Evolutionary conservation across 2,113 vertebrate species (phyloP), one percentile per base, ranked within the genome.

Genomic region (Aramus guarauna): DNA sequence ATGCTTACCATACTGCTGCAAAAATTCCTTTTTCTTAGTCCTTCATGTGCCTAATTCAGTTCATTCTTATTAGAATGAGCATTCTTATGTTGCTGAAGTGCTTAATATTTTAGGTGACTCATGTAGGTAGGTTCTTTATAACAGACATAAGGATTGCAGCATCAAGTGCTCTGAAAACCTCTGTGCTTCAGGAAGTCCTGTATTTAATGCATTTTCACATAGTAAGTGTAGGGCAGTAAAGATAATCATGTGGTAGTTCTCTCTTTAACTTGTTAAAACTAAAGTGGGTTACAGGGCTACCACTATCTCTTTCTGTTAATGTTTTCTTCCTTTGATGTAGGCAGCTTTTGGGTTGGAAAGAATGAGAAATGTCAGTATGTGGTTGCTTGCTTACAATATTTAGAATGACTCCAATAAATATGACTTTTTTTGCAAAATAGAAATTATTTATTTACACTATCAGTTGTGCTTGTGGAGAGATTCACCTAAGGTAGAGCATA

Each of bases 371-470:
- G 29, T 76, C 75, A 59, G n/a, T 43, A 30, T 78, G 76, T 81
- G 48, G 18, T 67, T 84, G 43, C 18, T 80, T 78, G 24, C 48
- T 92, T 92, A 62, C 72, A 71, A 55, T 74, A 77, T 62, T 88
- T 94, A 91, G 43, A 92, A 71, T 67, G 0, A 48, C 75, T 90
- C 34, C 64, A 80, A 78, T 48, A 84, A 85, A 59, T 59, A 63
- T 2, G 15, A 50, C n/a, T 85, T 85, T 71, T 59, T 64, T 53
- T 86, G 52, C 37, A 92, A 87, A 96, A 78, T 47, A 48, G 23
- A 69, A 76, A 84, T 84, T 0, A 94, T 93, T 95, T 94, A 55
- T 94, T 97, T 92, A 67, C 37, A 43, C 60, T 85, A 56, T 74
- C 56, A 58, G 27, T 86, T 81, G 17, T 85, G 20, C 74, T 90